Evolutionary conservation across 2,888 invertebrate species (phyloP).

Genomic region (Drosophila anomalata): DNA sequence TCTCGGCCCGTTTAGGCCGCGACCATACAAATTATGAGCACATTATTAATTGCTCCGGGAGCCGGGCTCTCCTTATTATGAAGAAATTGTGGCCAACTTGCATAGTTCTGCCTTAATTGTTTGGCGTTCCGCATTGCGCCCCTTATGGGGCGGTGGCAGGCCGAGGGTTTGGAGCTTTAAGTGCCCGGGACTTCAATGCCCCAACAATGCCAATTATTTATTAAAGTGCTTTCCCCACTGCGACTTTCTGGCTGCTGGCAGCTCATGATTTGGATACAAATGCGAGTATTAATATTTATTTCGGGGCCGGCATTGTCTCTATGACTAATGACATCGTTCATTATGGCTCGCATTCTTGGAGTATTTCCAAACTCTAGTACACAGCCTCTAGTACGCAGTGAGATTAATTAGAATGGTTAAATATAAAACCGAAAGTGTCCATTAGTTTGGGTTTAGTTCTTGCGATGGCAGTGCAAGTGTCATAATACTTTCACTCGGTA

Average conservation of each 20-base stretch:
- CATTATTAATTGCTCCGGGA: slow-evolving; percentile 81
- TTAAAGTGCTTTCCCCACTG: slow-evolving; percentile 65
- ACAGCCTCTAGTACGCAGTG: background rate
- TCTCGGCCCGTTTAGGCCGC: slow-evolving; percentile 57
- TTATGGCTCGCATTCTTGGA: slow-evolving; percentile 81
- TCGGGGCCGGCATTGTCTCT: slow-evolving; percentile 65
- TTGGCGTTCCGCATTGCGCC: slow-evolving; percentile 67
- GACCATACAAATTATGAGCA: slow-evolving; percentile 82
- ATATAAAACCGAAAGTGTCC: slow-evolving; percentile 37
- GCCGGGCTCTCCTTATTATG: slow-evolving; percentile 59
- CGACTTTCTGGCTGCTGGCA: slow-evolving; percentile 42
- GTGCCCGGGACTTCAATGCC: slow-evolving; percentile 57
- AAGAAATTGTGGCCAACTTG: slow-evolving; percentile 68
- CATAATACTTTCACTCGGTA: slow-evolving; percentile 73
- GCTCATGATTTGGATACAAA: slow-evolving; percentile 67
- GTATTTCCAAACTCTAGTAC: slow-evolving; percentile 68
- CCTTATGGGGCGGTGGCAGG: slow-evolving; percentile 9
- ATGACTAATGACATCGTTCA: slow-evolving; percentile 83
- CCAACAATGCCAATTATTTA: slow-evolving; percentile 77
- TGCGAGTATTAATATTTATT: slow-evolving; percentile 73
- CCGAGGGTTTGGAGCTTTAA: slow-evolving; percentile 38
- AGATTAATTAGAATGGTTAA: slow-evolving; percentile 2
- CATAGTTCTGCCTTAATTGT: slow-evolving; percentile 76
- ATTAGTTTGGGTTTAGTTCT: slow-evolving; percentile 7
- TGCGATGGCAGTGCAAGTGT: slow-evolving; percentile 69